Conservation (phyloP, 2,113 vertebrate species). For the Tyrannus savana region DNA sequence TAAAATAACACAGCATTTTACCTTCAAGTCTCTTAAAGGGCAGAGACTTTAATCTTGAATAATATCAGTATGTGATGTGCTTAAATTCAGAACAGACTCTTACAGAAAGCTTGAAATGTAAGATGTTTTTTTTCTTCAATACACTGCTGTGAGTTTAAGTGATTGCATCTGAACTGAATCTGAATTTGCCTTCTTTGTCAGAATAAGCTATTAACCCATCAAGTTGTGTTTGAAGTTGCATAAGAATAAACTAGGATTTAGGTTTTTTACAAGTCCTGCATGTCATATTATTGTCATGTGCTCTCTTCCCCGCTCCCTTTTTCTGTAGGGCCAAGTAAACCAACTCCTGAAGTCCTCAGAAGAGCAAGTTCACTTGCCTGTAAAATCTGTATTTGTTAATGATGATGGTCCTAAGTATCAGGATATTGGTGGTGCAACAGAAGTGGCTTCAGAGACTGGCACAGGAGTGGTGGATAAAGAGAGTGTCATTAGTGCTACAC, state of each 20-base stretch:
- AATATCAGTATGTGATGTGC: background rate
- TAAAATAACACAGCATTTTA: background rate
- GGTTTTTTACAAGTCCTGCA: background rate
- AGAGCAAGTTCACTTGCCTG: slow-evolving; percentile 44
- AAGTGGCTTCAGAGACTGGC: background rate
- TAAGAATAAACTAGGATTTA: background rate
- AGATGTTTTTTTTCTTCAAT: background rate
- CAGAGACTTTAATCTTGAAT: background rate
- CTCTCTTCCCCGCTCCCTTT: background rate
- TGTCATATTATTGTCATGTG: background rate
- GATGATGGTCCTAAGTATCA: background rate
- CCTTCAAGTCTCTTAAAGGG: background rate
- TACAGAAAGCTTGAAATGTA: background rate
- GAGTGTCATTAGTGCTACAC: slow-evolving; percentile 83
- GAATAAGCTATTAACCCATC: background rate
- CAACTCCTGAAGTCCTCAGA: slow-evolving; percentile 79
- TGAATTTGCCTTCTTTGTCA: background rate
- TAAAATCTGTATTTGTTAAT: slow-evolving; percentile 37
- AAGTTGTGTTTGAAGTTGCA: background rate
- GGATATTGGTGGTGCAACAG: slow-evolving; percentile 17
- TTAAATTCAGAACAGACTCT: background rate
- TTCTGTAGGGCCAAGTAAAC: slow-evolving; percentile 85
- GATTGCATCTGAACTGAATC: background rate
- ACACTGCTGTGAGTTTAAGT: background rate
- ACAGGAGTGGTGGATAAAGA: slow-evolving; percentile 64